Conservation (phyloP, 2,797 vertebrate species). For the Coluber constrictor region DNA sequence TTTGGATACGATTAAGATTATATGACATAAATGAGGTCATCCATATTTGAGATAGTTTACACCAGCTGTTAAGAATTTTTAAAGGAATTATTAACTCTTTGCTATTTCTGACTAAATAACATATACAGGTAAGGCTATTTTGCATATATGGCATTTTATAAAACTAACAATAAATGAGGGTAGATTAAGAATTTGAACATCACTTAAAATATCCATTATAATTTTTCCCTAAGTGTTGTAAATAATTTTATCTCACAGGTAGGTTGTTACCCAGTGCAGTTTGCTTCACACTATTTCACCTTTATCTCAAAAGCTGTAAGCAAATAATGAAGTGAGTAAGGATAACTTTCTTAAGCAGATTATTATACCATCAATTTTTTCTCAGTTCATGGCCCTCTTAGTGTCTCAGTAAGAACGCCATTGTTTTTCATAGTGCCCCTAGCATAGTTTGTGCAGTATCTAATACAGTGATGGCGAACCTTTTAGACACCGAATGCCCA, state of each 20-base stretch:
- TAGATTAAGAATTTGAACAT: not conserved
- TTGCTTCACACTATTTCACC: not conserved
- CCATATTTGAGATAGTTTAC: constrained; percentile 44
- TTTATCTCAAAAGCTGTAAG: not conserved
- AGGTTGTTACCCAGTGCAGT: not conserved
- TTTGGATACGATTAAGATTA: constrained; percentile 45
- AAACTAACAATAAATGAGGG: not conserved
- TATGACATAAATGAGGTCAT: constrained; percentile 58
- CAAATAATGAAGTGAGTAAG: not conserved
- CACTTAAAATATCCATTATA: not conserved
- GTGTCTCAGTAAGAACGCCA: not conserved
- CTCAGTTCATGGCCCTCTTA: not conserved
- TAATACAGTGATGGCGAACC: not conserved
- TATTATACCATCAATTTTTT: not conserved
- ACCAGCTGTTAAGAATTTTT: constrained; percentile 45
- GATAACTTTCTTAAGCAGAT: not conserved
- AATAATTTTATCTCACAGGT: not conserved
- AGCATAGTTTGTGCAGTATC: not conserved
- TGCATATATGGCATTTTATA: not conserved
- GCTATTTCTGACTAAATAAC: constrained; percentile 24
- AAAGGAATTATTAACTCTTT: constrained; percentile 49
- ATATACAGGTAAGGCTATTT: constrained; percentile 15
- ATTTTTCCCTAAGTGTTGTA: not conserved
- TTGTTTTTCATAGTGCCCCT: not conserved
- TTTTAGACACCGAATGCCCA: no score